A percentile compares a stretch with the other conserved stretches of the same genome.
These are phyloP conservation scores for Hypsibius dujardini DNA, from an alignment of 1,140 invertebrate genomes.

Conservation along the genomic window DNA sequence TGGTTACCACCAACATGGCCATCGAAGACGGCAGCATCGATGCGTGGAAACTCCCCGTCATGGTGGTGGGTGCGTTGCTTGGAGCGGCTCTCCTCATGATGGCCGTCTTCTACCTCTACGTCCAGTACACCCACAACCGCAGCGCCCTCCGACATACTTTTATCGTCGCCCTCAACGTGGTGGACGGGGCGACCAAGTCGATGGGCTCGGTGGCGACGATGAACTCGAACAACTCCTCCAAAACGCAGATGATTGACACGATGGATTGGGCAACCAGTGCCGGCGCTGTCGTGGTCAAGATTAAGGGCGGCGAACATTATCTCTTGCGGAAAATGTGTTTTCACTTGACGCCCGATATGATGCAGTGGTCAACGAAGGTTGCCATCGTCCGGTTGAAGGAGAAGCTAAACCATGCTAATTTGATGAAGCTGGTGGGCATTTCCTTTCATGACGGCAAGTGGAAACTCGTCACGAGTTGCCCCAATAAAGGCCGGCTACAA, in stretches of 20 bases:
- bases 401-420: not conserved
- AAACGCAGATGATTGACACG: no score
- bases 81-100: not conserved
- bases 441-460: not conserved
- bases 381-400: not conserved
- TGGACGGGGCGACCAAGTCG: not conserved
- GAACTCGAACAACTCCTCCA: not conserved
- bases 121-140: not conserved
- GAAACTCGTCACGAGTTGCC: not conserved
- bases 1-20: constrained; percentile 23
- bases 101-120: not conserved
- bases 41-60: constrained; percentile 24
- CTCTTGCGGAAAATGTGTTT: not conserved
- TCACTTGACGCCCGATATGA: not conserved
- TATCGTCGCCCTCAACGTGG: not conserved
- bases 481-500: not conserved
- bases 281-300: not conserved
- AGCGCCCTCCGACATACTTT: not conserved
- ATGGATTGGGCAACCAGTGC: not conserved
- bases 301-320: not conserved
- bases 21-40: constrained; percentile 22
- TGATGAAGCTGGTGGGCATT: not conserved
- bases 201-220: not conserved
- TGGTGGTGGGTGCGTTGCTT: constrained; percentile 17
- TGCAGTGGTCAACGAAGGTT: constrained; percentile 3